phyloP scores from a whole-genome alignment of 2,888 invertebrate genomes.

The Oasisia sp. region DNA sequence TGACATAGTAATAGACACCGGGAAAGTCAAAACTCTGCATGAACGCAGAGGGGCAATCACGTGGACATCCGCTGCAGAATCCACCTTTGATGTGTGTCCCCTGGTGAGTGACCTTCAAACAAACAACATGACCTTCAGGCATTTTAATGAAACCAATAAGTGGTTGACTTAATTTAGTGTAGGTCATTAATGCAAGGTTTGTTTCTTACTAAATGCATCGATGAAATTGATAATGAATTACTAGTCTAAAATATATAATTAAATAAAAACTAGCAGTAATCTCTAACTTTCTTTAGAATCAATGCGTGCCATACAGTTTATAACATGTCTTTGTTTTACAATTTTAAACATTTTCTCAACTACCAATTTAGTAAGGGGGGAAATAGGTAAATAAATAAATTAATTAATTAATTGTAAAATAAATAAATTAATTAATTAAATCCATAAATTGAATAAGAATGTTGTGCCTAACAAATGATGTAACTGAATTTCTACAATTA shows the following conservation, averaged over 20 bases:
- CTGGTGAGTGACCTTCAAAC: conserved; percentile 60
- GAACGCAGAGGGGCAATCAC: conserved; percentile 65
- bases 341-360: too few relatives aligned
- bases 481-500: too few relatives aligned
- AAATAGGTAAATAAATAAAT: too few relatives aligned
- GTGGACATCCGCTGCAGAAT: conserved; percentile 61
- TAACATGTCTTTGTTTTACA: too few relatives aligned
- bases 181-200: too few relatives aligned
- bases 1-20: conserved; percentile 64
- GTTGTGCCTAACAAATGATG: too few relatives aligned
- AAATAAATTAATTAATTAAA: too few relatives aligned
- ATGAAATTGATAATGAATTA: not conserved
- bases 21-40: conserved; percentile 59
- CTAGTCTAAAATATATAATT: not conserved
- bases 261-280: not conserved
- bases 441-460: too few relatives aligned
- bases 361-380: too few relatives aligned
- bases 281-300: not conserved
- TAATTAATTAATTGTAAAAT: too few relatives aligned
- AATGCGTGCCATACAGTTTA: not conserved
- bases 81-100: conserved; percentile 59
- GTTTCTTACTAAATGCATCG: not conserved
- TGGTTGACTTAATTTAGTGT: too few relatives aligned
- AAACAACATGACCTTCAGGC: conserved; percentile 8
- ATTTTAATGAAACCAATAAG: not conserved